phyloP scores from a whole-genome alignment of 2,797 vertebrate species.

The Gastrophryne carolinensis region DNA sequence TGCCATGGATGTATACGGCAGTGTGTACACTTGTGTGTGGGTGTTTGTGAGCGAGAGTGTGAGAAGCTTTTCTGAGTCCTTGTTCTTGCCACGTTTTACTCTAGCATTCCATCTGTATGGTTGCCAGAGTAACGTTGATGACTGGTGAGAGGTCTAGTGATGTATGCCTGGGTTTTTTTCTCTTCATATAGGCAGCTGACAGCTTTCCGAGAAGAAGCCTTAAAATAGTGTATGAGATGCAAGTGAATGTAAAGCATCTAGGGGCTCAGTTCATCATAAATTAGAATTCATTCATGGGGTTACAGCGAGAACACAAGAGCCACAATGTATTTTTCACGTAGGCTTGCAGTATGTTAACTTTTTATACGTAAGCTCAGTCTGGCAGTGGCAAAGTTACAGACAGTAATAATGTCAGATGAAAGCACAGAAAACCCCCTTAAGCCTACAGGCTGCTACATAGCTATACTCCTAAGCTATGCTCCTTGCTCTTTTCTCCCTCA shows the following conservation, averaged over 20 bases:
- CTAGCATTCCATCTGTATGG: conserved; percentile 24
- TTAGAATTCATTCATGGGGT: too few species aligned
- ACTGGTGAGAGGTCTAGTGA: conserved; percentile 24
- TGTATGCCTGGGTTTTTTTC: conserved; percentile 17
- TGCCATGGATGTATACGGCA: neutral
- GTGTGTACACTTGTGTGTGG: conserved; percentile 18
- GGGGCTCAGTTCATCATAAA: neutral
- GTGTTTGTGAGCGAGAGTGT: conserved; percentile 8
- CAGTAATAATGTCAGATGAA: conserved; percentile 6
- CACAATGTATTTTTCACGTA: too few species aligned
- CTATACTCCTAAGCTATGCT: neutral
- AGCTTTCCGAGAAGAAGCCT: neutral
- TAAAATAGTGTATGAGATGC: neutral
- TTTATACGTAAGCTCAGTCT: too few species aligned
- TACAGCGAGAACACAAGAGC: too few species aligned
- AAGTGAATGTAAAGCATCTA: neutral
- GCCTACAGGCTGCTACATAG: conserved; percentile 10
- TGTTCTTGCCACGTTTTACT: conserved; percentile 4
- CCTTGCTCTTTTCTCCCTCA: neutral
- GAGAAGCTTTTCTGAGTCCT: neutral
- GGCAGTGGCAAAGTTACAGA: neutral
- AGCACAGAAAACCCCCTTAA: conserved; percentile 1
- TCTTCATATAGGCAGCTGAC: conserved; percentile 3
- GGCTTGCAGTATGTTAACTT: too few species aligned
- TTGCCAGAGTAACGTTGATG: conserved; percentile 46